These are phyloP conservation scores for Acanthopleura granulata DNA, from an alignment of 2,888 invertebrate genomes.

Conservation along the genomic window DNA sequence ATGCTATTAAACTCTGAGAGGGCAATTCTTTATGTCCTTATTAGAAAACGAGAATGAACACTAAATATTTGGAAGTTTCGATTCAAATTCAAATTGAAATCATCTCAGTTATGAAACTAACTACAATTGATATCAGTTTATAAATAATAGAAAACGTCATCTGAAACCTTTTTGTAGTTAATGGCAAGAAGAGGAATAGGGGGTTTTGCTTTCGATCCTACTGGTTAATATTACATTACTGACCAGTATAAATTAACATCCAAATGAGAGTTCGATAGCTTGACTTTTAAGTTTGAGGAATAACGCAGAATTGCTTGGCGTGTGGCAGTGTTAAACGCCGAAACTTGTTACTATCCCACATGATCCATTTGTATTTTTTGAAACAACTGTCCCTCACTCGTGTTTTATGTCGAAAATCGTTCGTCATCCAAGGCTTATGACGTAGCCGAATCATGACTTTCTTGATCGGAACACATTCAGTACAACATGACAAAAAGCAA, in stretches of 20 bases:
- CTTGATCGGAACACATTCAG: background rate
- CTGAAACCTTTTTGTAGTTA: background rate
- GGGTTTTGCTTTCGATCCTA: slow-evolving; percentile 4
- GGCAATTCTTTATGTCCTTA: too few relatives aligned
- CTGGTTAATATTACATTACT: background rate
- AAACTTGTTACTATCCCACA: background rate
- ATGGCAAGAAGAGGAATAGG: background rate
- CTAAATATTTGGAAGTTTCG: too few relatives aligned
- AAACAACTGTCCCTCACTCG: background rate
- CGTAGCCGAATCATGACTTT: background rate
- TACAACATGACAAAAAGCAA: background rate
- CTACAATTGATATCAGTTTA: too few relatives aligned
- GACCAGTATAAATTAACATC: background rate
- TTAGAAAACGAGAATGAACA: too few relatives aligned
- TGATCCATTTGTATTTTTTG: background rate
- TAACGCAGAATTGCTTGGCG: background rate
- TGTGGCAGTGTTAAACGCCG: background rate
- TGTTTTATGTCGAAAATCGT: background rate
- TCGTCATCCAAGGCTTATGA: background rate
- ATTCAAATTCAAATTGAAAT: too few relatives aligned
- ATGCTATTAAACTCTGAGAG: too few relatives aligned
- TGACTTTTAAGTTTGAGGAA: background rate
- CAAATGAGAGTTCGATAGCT: background rate
- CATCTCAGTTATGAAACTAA: too few relatives aligned
- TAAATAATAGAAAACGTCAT: too few relatives aligned